Evolutionary conservation across 2,113 vertebrate genomes (phyloP).

Genomic region (Condylura cristata): DNA sequence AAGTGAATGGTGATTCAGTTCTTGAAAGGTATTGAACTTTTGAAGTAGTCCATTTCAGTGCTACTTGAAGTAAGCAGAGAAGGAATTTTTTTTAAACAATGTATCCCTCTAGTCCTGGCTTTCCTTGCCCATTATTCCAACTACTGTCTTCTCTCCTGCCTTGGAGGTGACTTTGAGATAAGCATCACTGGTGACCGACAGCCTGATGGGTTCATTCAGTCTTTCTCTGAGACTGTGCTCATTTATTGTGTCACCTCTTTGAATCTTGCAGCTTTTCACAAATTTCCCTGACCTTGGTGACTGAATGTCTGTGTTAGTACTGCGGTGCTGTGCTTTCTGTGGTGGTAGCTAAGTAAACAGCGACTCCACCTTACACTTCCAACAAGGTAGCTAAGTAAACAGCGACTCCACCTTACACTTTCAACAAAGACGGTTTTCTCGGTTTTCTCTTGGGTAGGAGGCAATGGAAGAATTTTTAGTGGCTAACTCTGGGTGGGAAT

Average conservation of each 20-base stretch:
- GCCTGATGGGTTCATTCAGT: neutral
- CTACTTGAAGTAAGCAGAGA: neutral
- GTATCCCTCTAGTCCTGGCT: neutral
- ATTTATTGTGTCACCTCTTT: neutral
- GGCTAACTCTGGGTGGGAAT: neutral
- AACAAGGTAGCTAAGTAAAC: neutral
- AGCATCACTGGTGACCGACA: neutral
- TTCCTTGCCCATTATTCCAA: neutral
- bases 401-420: neutral
- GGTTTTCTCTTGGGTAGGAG: neutral
- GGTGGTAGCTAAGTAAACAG: no score
- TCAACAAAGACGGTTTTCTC: neutral
- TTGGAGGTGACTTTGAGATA: neutral
- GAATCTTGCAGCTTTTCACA: neutral
- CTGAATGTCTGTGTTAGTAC: neutral
- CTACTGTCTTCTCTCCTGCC: neutral
- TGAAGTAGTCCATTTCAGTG: neutral
- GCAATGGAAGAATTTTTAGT: neutral
- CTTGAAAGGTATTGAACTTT: neutral
- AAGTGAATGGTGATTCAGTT: neutral
- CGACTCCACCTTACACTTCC: neutral
- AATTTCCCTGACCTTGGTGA: neutral
- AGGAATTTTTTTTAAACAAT: neutral
- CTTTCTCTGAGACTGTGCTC: neutral
- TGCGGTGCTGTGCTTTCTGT: neutral